Conservation (phyloP, 2,888 invertebrate species). For the Erebia aethiops region DNA sequence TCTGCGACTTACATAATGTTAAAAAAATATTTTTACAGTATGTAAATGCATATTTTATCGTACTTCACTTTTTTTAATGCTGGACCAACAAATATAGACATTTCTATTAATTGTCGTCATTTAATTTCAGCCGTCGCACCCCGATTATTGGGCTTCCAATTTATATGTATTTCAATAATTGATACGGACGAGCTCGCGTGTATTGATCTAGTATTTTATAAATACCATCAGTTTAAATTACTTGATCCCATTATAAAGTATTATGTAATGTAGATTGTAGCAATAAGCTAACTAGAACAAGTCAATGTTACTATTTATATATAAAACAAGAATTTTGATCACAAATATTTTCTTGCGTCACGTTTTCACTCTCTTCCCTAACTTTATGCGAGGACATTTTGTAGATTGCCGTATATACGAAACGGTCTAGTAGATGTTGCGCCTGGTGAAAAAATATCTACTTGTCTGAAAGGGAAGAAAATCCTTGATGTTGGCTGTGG, state of each 20-base stretch:
- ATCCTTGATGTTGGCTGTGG: conserved; percentile 97
- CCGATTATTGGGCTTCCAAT: neutral
- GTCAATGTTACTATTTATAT: too few species aligned
- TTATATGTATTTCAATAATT: neutral
- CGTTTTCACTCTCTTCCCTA: too few species aligned
- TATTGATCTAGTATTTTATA: too few species aligned
- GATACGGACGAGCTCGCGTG: too few species aligned
- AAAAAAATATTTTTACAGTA: neutral
- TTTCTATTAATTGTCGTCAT: neutral
- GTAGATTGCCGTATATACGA: conserved; percentile 87
- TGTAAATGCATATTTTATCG: neutral
- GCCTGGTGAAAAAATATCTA: conserved; percentile 62
- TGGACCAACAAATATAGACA: too few species aligned
- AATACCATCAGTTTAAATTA: too few species aligned
- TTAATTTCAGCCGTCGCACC: conserved; percentile 1
- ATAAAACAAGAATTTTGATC: too few species aligned
- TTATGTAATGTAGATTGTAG: too few species aligned
- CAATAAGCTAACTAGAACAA: too few species aligned
- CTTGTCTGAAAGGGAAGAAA: conserved; percentile 85
- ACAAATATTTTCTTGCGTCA: too few species aligned
- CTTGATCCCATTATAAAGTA: too few species aligned
- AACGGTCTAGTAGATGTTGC: conserved; percentile 86
- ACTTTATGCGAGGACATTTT: conserved; percentile 21
- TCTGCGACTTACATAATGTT: neutral
- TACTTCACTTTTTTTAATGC: too few species aligned